Evolutionary conservation across 2,113 vertebrate genomes (phyloP), one percentile per base, ranked within the genome.

Genomic region (Atherinomorus stipes): DNA sequence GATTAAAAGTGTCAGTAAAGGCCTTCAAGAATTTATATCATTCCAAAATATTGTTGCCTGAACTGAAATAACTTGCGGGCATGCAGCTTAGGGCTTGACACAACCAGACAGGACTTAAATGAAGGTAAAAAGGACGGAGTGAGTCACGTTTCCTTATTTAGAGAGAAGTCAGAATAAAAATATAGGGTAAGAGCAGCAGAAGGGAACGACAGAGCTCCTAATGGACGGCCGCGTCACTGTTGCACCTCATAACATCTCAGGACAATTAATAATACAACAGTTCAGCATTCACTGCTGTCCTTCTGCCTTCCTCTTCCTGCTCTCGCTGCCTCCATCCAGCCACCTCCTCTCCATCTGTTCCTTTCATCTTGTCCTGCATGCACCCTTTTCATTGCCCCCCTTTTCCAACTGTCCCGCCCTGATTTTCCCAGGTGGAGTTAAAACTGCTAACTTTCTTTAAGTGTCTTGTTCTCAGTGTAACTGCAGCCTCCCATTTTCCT

Each of bases 231-330:
- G 26, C 54, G 57, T 80, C 67, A 42, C 72, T 85, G 10, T 74
- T 83, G 76, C 79, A 85, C 82, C 83, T 80, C 75, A 71, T 67
- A 77, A 90, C 80, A 61, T 82, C 75, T 83, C 57, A 18, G 54
- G 26, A 74, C 64, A 77, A 85, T 91, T 85, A 90, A 89, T 89
- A 90, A 88, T 87, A 88, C 84, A 91, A 85, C 18, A 11, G 4
- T 76, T 84, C 51, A 0, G 45, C 59, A 7, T 85, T 69, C 53
- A 52, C 34, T 78, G 44, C 57, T 71, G 59, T 54, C 49, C 51
- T 59, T 22, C 42, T 61, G 21, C 51, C 47, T 51, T 59, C 59
- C 25, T 64, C 50, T 50, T 26, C 49, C 59, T 74, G 42, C 42
- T 81, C 28, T 67, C 15, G 37, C 11, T n/a, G n/a, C 66, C 47